Evolutionary conservation across 2,113 vertebrate species (phyloP), one percentile per base, ranked within the genome.

Genomic region (Antechinus stuartii): DNA sequence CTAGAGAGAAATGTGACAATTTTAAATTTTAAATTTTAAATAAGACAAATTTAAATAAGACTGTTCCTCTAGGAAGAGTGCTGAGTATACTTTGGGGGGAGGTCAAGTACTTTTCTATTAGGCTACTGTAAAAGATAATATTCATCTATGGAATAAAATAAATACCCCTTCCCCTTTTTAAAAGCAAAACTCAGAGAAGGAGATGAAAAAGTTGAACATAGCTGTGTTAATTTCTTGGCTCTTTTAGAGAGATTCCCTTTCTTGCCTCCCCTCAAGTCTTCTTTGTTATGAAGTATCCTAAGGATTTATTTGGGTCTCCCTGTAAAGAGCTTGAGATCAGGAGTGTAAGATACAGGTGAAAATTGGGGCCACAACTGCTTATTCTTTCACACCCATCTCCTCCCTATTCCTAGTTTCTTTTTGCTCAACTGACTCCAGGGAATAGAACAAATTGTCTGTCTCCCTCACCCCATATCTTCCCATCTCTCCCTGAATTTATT

Each of bases 1-100:
- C 98, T 99, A 49, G 94, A 98, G 52, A 0, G n/a, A 84, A 84
- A 84, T 42, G 16, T 84, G 91, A 97, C 19, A 42, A 42, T 42
- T 42, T 42, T 42, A 42, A 42, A 42, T 42, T 42, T 42, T 42
- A 42, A 42, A 42, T 42, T 8, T 25, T 46, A 53, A 52, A 42
- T 95, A 91, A 90, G 25, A 91, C 7, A 35, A 47, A 93, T 89
- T 52, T 52, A 52, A 52, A 10, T 52, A 52, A 52, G 50, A 52
- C 10, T 49, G 49, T n/a, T 8, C 49, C 54, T 84, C n/a, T 23
- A 49, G 47, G 84, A 91, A 54, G 26, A 47, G 27, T 46, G 35
- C 12, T 5, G 42, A 90, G 0, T 53, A 12, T 0, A 47, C 27
- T 93, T 90, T 24, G 91, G 68, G 24, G 24, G 56, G 56, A 25